phyloP scores from a whole-genome alignment of 2,113 vertebrate genomes.

The Paracanthobrama guichenoti region DNA sequence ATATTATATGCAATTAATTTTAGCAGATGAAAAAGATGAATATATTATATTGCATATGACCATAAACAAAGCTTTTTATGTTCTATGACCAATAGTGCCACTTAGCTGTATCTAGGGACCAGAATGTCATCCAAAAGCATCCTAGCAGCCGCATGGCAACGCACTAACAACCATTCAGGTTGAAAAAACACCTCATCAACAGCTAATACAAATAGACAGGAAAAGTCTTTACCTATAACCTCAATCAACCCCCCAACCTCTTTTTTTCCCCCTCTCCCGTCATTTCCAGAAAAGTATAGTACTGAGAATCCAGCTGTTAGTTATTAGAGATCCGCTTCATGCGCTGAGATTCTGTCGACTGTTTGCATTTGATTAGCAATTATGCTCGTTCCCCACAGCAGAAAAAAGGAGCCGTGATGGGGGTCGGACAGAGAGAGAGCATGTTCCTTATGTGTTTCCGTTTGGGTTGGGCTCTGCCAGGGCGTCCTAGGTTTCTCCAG shows the following conservation, averaged over 20 bases:
- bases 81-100: neutral
- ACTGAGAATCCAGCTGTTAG: constrained; percentile 68
- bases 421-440: constrained; percentile 56
- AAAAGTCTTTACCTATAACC: constrained; percentile 11
- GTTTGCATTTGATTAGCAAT: constrained; percentile 75
- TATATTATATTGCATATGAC: neutral
- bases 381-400: constrained; percentile 52
- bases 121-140: no score
- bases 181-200: neutral
- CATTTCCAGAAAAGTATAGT: constrained; percentile 35
- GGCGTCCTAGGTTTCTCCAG: constrained; percentile 61
- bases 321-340: constrained; percentile 65
- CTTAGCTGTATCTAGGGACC: no score
- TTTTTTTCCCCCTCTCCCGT: neutral
- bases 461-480: constrained; percentile 60
- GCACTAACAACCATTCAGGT: neutral
- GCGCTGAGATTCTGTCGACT: constrained; percentile 59
- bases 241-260: neutral
- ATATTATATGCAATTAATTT: no score
- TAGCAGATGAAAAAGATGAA: no score
- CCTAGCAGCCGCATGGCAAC: no score
- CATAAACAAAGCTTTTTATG: neutral
- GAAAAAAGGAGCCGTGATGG: constrained; percentile 48
- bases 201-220: neutral
- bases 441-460: constrained; percentile 65